phyloP scores from a whole-genome alignment of 2,797 vertebrate species.

The Aratinga solstitialis region DNA sequence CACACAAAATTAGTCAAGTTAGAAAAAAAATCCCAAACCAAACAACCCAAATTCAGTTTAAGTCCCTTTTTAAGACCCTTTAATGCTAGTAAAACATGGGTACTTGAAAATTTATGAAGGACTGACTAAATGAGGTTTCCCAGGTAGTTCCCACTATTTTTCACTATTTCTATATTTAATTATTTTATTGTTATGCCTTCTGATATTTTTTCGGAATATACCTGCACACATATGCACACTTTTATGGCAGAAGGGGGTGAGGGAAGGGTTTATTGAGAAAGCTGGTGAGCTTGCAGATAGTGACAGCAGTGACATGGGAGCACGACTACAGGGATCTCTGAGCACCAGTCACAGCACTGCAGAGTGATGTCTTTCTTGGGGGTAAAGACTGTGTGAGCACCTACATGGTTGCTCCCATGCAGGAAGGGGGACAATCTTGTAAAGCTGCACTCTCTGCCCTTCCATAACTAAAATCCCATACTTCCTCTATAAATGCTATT shows the following conservation, averaged over 20 bases:
- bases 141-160: neutral
- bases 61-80: neutral
- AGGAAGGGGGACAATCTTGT: neutral
- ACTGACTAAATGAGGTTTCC: neutral
- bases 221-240: neutral
- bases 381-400: rapidly evolving
- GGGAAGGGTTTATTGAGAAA: neutral
- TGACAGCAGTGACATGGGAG: neutral
- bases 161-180: neutral
- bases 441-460: neutral
- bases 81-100: neutral
- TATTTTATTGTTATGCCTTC: neutral
- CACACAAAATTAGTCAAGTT: neutral
- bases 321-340: rapidly evolving
- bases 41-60: neutral
- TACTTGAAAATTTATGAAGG: neutral
- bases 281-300: neutral
- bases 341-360: neutral
- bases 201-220: neutral
- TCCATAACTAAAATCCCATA: neutral
- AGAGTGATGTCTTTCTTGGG: neutral
- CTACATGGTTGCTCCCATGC: rapidly evolving
- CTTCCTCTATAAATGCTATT: neutral
- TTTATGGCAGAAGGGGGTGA: neutral
- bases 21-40: neutral